phyloP scores from a whole-genome alignment of 2,888 invertebrate genomes.

The Periphyllus acericola region DNA sequence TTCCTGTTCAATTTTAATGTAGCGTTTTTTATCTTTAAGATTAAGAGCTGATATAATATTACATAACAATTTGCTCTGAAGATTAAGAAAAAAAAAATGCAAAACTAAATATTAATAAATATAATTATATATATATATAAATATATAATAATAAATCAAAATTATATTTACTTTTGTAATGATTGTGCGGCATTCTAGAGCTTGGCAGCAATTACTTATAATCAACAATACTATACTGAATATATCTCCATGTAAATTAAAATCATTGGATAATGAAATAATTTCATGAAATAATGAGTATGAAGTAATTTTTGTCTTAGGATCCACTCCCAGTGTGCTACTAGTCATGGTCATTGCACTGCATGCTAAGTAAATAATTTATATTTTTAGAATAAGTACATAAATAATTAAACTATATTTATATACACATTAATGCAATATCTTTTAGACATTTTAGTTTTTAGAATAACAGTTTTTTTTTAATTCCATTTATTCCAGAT shows the following conservation, averaged over 20 bases:
- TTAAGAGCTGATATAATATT: constrained; percentile 7
- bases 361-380: constrained; percentile 25
- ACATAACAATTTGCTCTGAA: constrained; percentile 39
- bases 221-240: background rate
- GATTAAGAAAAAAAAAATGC: background rate
- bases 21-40: constrained; percentile 39
- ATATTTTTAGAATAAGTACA: background rate
- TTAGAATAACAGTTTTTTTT: background rate
- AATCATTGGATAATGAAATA: constrained; percentile 23
- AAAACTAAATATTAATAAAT: background rate
- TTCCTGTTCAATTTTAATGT: constrained; percentile 35
- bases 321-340: constrained; percentile 39
- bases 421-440: background rate
- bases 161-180: constrained; percentile 38
- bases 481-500: too few relatives aligned
- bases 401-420: background rate
- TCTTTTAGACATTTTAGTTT: background rate
- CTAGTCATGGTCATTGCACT: constrained; percentile 53
- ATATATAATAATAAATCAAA: background rate
- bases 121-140: background rate
- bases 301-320: constrained; percentile 45
- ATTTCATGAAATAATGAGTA: constrained; percentile 54
- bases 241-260: constrained; percentile 21
- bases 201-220: constrained; percentile 43
- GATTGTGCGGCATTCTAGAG: constrained; percentile 45